Evolutionary conservation across 2,113 vertebrate genomes (phyloP), one percentile per base, ranked within the genome.

Genomic region (Psephotus haematonotus): DNA sequence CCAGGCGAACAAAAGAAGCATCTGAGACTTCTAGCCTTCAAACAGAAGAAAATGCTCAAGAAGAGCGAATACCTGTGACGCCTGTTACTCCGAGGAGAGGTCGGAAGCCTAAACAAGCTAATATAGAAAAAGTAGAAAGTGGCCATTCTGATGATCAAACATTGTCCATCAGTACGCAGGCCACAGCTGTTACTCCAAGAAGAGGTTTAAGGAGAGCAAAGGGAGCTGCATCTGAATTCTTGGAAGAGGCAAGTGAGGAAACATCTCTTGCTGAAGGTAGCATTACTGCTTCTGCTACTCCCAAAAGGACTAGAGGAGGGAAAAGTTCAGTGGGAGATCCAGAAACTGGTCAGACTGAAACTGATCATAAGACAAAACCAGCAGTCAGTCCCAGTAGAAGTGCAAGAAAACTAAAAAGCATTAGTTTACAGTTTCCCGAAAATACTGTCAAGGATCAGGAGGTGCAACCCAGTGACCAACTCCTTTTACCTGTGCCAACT

Each of bases 1-100:
- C 97, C 10, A 98, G 98, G 81, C 87, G 82, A 77, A 97, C 90
- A 50, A 97, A 93, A 92, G 11, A 97, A 75, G 16, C 97, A 79
- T 27, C 96, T 31, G 71, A 88, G 10, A 93, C 94, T 86, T 90
- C 80, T 37, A 39, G 7, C 69, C 68, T 90, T 69, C 91, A 91
- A 31, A 39, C 79, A 74, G 95, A 96, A 70, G 90, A 79, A 57
- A 65, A 31, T 27, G 81, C 85, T 93, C 79, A 85, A 74, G 96
- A 95, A 39, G 93, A 97, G 60, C 89, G 92, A 28, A 83, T 75
- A 59, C 50, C 93, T 69, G 87, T 87, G n/a, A 89, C 69, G 6
- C 94, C 95, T 31, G 37, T 92, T 86, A 97, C 94, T 97, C 98
- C 98, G 80, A 98, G 93, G 77, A 98, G 97, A 98, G 98, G 97